Base-by-base conservation (phyloP, 2,797 vertebrate species). In the Notolabrus celidotus region DNA sequence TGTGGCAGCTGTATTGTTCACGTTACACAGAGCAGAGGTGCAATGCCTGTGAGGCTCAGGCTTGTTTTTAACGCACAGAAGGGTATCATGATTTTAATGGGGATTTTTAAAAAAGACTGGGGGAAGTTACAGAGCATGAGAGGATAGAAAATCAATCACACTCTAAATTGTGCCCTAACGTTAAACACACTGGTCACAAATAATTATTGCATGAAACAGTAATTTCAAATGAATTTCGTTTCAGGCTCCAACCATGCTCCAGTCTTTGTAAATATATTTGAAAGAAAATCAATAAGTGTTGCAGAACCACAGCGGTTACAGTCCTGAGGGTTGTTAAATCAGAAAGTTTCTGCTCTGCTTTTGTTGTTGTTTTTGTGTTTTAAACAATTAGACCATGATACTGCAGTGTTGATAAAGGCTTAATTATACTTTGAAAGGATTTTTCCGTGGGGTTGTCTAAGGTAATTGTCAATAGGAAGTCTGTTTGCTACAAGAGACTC, bases 201-300 rank as follows among this genome's bases (percentile, higher is more conserved):
- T 71, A 71, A 82, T 87, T 86, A 69, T 22, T 60, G 29, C 69
- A 62, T 46, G 29, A 67, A 33, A 61, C 23, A 51, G 38, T 45
- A 45, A 79, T 73, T 65, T 67, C 31, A 41, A 23, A 41, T 81
- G 42, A 69, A 70, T 70, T 65, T 81, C 5, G 62, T 71, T 83
- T 71, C 45, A 14, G 36, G 50, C 60, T 70, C 34, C 34, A 56
- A 77, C 71, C 67, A 79, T 55, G 54, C 60, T 62, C 39, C 67
- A 82, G 50, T 74, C 71, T 76, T 43, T 72, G 56, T 67, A 67
- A 81, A 80, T 68, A 41, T 42, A 77, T 71, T 52, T 58, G 47
- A 69, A 10, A 67, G 63, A 55, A 76, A 82, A 79, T 79, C 68
- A 67, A 66, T 80, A 74, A 38, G n/a, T 66, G 43, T 77, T 67